Conservation (phyloP, 1,140 invertebrate genomes). For the Radopholus similis region DNA sequence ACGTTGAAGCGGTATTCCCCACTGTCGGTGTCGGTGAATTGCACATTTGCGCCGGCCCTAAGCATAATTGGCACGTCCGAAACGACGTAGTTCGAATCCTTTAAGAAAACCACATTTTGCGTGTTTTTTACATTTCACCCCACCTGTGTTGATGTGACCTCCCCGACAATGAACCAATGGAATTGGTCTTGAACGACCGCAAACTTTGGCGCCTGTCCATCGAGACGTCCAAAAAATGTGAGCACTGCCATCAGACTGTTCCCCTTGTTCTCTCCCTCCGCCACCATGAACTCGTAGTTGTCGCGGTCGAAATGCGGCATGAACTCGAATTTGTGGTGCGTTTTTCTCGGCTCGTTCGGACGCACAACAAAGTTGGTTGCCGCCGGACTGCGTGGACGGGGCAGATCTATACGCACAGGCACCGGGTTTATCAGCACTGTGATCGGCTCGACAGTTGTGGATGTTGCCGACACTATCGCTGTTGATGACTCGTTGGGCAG, state of each 20-base stretch:
- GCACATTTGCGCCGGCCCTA: constrained; percentile 8
- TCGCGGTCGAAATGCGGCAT: constrained; percentile 39
- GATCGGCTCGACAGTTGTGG: neutral
- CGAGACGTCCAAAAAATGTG: constrained; percentile 22
- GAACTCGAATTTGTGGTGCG: constrained; percentile 32
- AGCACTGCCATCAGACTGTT: constrained; percentile 25
- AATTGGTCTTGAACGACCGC: constrained; percentile 14
- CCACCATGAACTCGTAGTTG: constrained; percentile 37
- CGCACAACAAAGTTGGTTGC: constrained; percentile 26
- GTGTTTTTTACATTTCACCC: neutral
- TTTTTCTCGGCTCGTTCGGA: constrained; percentile 12
- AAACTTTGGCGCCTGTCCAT: constrained; percentile 25
- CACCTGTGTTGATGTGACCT: constrained; percentile 28
- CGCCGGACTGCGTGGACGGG: neutral
- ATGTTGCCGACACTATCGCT: neutral
- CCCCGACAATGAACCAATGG: constrained; percentile 30
- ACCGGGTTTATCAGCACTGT: neutral
- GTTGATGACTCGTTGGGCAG: neutral
- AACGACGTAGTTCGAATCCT: constrained; percentile 29
- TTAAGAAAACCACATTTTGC: constrained; percentile 3
- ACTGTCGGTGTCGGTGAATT: constrained; percentile 3
- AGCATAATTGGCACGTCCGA: constrained; percentile 25
- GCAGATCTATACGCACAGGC: neutral
- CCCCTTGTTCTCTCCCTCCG: constrained; percentile 26
- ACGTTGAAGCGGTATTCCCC: constrained; percentile 24